phyloP scores from a whole-genome alignment of 2,113 vertebrate genomes.

The Pedionomus torquatus region DNA sequence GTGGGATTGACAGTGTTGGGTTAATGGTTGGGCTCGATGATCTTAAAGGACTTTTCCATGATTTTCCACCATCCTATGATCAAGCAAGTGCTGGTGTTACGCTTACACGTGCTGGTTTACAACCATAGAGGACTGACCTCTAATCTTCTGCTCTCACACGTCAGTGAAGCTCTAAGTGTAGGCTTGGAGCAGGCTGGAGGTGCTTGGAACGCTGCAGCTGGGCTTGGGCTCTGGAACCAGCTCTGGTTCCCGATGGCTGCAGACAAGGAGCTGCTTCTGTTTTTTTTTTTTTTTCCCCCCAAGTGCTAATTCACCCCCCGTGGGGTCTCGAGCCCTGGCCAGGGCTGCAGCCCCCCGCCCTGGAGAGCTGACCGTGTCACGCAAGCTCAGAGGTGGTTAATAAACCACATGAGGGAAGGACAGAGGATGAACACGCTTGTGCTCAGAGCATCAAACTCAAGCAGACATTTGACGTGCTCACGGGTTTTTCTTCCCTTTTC shows the following conservation, averaged over 20 bases:
- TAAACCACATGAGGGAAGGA: background rate
- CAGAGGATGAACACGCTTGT: rapidly evolving
- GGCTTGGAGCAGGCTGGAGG: background rate
- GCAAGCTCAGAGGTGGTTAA: background rate
- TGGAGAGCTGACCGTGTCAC: background rate
- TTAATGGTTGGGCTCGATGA: background rate
- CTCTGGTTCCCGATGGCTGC: rapidly evolving
- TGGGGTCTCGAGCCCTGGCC: rapidly evolving
- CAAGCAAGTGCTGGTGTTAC: rapidly evolving
- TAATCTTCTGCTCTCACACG: rapidly evolving
- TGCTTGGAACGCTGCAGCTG: rapidly evolving
- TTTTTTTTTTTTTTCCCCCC: too few relatives aligned
- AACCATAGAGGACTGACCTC: background rate
- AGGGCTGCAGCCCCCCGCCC: background rate
- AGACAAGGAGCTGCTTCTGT: rapidly evolving
- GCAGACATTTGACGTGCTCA: background rate
- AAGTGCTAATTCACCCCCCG: rapidly evolving
- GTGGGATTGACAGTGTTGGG: background rate
- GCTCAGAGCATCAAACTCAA: background rate
- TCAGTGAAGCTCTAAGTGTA: rapidly evolving
- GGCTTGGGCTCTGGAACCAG: background rate
- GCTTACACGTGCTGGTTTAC: rapidly evolving
- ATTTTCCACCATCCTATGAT: background rate
- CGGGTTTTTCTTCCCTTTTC: background rate
- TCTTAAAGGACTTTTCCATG: background rate